Evolutionary conservation across 2,797 vertebrate species (phyloP).

Genomic region (Sciurus carolinensis): DNA sequence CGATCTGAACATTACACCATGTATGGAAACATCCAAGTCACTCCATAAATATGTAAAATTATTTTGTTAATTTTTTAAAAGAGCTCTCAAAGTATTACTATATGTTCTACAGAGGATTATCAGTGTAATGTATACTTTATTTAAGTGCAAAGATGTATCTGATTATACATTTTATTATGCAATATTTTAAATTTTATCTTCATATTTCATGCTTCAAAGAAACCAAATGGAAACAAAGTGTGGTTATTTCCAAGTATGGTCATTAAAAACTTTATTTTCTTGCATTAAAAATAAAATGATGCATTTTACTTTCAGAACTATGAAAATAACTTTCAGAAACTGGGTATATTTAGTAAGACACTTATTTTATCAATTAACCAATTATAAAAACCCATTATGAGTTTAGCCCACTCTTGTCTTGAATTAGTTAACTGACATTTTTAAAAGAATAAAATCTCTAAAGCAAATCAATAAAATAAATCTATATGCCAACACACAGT

Average conservation of each 20-base stretch:
- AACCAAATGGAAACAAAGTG: constrained; percentile 20
- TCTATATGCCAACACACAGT: neutral
- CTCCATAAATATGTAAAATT: neutral
- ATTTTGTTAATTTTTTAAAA: neutral
- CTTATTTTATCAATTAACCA: constrained; percentile 34
- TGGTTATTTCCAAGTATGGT: neutral
- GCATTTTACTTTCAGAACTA: neutral
- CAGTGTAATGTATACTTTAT: neutral
- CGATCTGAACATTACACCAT: neutral
- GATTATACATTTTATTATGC: constrained; percentile 25
- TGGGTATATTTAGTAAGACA: neutral
- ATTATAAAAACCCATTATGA: constrained; percentile 20
- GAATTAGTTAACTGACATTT: neutral
- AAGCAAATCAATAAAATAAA: neutral
- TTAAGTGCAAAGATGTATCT: constrained; percentile 35
- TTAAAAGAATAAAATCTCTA: constrained; percentile 32
- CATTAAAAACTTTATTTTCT: constrained; percentile 27
- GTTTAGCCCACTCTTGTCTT: neutral
- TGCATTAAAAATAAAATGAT: neutral
- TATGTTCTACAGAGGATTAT: constrained; percentile 1
- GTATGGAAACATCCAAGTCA: neutral
- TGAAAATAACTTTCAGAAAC: neutral
- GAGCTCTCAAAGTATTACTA: constrained; percentile 3
- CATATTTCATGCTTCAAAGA: constrained; percentile 47
- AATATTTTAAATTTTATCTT: constrained; percentile 30